A percentile compares a stretch with the other conserved stretches of the same genome.
phyloP scores from a whole-genome alignment of 2,888 invertebrate genomes.

The Habroteleia sp. region DNA sequence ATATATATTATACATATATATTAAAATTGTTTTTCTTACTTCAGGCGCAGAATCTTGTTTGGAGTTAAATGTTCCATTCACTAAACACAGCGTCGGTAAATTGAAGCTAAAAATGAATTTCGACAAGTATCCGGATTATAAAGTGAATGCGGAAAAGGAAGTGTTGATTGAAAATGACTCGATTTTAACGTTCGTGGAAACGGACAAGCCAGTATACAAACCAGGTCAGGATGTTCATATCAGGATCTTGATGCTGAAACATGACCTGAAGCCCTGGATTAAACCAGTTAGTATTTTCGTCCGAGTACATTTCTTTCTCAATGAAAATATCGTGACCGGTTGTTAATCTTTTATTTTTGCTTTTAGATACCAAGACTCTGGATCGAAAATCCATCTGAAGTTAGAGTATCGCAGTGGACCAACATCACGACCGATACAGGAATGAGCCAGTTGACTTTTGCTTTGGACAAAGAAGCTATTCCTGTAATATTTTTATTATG shows the following conservation, averaged over 20 bases:
- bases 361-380: conserved; percentile 85
- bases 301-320: no score
- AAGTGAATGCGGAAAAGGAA: conserved; percentile 78
- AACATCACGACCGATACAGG: conserved; percentile 84
- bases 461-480: conserved; percentile 80
- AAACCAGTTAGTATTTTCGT: conserved; percentile 81
- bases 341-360: conserved; percentile 9
- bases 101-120: conserved; percentile 75
- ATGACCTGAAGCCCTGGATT: conserved; percentile 83
- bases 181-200: conserved; percentile 83
- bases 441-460: conserved; percentile 83
- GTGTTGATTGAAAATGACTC: conserved; percentile 82
- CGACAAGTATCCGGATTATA: conserved; percentile 78
- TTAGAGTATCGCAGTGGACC: conserved; percentile 85
- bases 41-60: conserved; percentile 76
- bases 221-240: conserved; percentile 84
- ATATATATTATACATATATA: neutral
- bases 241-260: conserved; percentile 83
- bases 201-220: conserved; percentile 84
- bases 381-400: conserved; percentile 85
- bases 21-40: conserved; percentile 4
- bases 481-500: conserved; percentile 67
- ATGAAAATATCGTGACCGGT: no score
- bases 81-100: conserved; percentile 70
- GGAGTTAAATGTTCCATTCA: conserved; percentile 73